These are phyloP conservation scores for Colletes collaris DNA, from an alignment of 2,888 invertebrate species.

Conservation along the genomic window DNA sequence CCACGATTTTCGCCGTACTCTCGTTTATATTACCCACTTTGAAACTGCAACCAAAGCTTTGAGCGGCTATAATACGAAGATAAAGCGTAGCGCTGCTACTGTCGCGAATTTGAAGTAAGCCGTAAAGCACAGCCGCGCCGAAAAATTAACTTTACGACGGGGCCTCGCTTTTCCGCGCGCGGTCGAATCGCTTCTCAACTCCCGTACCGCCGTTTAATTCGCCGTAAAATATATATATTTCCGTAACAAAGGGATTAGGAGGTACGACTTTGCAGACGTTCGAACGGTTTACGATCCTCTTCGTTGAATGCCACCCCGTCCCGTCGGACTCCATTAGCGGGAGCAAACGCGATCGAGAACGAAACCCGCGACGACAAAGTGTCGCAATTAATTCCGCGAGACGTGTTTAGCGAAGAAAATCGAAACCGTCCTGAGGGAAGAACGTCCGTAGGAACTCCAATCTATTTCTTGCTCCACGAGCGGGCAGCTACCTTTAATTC, in stretches of 20 bases:
- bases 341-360: slow-evolving; percentile 11
- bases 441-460: slow-evolving; percentile 30
- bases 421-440: slow-evolving; percentile 12
- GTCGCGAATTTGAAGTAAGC: slow-evolving; percentile 13
- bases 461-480: slow-evolving; percentile 51
- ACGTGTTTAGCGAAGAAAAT: slow-evolving; percentile 43
- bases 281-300: slow-evolving; percentile 13
- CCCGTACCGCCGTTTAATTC: slow-evolving; percentile 19
- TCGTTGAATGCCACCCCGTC: neutral
- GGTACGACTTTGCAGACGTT: neutral
- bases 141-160: slow-evolving; percentile 35
- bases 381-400: slow-evolving; percentile 40
- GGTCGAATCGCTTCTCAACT: slow-evolving; percentile 1
- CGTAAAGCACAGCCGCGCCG: slow-evolving; percentile 25
- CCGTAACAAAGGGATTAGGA: neutral
- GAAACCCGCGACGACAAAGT: slow-evolving; percentile 25
- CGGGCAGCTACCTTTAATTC: slow-evolving; percentile 62
- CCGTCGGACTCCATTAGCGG: slow-evolving; percentile 15
- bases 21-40: neutral
- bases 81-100: neutral
- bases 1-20: neutral
- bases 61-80: neutral
- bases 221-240: slow-evolving; percentile 25
- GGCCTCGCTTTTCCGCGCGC: neutral
- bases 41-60: neutral